These are phyloP conservation scores for Oreochromis niloticus DNA, from an alignment of 2,113 vertebrate genomes.

Conservation along the genomic window DNA sequence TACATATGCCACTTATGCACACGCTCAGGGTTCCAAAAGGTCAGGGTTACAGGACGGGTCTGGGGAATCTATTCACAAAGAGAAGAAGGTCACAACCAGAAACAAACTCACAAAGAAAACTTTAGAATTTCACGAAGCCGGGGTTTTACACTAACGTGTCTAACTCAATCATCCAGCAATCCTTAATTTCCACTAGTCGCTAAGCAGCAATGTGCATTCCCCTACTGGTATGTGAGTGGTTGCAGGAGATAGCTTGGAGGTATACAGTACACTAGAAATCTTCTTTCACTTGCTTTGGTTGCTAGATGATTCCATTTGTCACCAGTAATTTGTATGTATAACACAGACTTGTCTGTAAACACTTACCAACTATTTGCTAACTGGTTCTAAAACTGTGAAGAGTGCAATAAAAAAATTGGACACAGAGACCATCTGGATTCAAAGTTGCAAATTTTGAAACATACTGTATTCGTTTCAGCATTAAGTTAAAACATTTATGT, in stretches of 20 bases:
- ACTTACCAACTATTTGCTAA: not conserved
- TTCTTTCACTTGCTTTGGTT: not conserved
- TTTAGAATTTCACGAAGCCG: not conserved
- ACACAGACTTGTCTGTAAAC: not conserved
- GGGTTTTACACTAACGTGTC: not conserved
- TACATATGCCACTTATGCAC: not conserved
- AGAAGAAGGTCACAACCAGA: not conserved
- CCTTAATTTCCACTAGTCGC: not conserved
- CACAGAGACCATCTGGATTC: not conserved
- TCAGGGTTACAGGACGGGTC: not conserved
- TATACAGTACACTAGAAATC: not conserved
- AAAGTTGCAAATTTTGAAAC: not conserved
- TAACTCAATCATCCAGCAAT: not conserved
- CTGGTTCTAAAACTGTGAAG: not conserved
- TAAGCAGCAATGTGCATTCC: not conserved
- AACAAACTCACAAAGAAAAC: not conserved
- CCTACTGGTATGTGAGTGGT: not conserved
- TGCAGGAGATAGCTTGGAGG: not conserved
- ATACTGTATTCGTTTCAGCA: not conserved
- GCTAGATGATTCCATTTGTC: not conserved
- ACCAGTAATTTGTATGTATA: not conserved
- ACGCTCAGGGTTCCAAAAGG: not conserved
- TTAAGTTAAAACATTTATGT: not conserved
- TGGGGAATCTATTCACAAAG: not conserved
- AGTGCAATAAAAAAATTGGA: not conserved